Percentiles rank a stretch among this genome's conserved stretches.
Evolutionary conservation across 2,888 invertebrate species (phyloP).

Genomic region (Ormyrus nitidulus): DNA sequence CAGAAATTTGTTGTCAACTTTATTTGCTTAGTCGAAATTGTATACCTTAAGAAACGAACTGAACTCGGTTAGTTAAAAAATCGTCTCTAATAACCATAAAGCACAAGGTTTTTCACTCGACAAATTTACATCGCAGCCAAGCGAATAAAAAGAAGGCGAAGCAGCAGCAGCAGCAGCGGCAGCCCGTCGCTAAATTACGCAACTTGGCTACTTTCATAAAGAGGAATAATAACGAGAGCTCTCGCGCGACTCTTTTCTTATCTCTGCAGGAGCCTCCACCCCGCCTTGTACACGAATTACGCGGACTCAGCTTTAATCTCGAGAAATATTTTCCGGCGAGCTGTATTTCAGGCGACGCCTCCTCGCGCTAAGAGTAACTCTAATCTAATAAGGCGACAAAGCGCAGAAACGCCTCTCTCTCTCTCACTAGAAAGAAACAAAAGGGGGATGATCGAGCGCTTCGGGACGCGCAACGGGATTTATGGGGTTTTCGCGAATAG

Average conservation of each 20-base stretch:
- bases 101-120: too few relatives aligned
- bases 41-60: too few relatives aligned
- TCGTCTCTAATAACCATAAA: too few relatives aligned
- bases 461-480: too few relatives aligned
- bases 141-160: background rate
- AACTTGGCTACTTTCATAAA: conserved; percentile 28
- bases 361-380: conserved; percentile 26
- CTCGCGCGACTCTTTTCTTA: conserved; percentile 38
- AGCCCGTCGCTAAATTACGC: conserved; percentile 22
- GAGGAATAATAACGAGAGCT: conserved; percentile 33
- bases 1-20: too few relatives aligned
- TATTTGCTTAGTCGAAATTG: too few relatives aligned
- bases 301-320: conserved; percentile 67
- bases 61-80: background rate
- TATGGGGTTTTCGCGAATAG: too few relatives aligned
- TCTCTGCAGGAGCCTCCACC: conserved; percentile 11
- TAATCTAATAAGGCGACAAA: conserved; percentile 57
- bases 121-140: background rate
- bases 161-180: background rate
- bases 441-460: background rate
- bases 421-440: conserved; percentile 37
- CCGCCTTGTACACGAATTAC: conserved; percentile 27
- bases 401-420: conserved; percentile 24
- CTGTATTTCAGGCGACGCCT: conserved; percentile 46
- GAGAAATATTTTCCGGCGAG: conserved; percentile 67